Evolutionary conservation across 64 coral and sea anemone genomes (phyloP).

Genomic region (Montipora cactus): DNA sequence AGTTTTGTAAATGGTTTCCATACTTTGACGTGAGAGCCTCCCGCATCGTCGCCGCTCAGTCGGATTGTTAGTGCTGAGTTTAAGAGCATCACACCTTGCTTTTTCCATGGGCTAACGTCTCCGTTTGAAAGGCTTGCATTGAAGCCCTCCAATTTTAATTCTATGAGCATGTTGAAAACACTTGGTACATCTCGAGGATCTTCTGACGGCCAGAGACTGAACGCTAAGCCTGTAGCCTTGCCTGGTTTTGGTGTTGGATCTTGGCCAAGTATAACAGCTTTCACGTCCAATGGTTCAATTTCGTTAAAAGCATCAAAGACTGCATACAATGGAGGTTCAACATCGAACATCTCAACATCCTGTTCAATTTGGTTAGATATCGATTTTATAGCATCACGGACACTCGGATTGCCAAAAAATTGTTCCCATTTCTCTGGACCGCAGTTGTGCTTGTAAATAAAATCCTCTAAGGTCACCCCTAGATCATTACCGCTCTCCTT

Average conservation of each 20-base stretch:
- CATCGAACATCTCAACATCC: not conserved
- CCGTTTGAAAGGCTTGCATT: not conserved
- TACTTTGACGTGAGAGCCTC: not conserved
- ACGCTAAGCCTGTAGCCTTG: conserved; percentile 38
- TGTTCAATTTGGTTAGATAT: not conserved
- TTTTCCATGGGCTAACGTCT: not conserved
- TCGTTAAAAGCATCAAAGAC: not conserved
- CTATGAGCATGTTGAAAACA: conserved; percentile 43
- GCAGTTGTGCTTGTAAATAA: not conserved
- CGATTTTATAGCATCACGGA: not conserved
- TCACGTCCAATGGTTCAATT: not conserved
- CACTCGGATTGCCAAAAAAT: not conserved
- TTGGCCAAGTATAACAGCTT: conserved; percentile 35
- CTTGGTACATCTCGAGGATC: conserved; percentile 12
- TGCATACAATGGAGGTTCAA: not conserved
- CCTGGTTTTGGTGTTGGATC: conserved; percentile 45
- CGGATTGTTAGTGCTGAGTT: conserved; percentile 35
- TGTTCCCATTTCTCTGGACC: not conserved
- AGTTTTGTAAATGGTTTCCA: not conserved
- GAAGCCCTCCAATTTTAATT: not conserved
- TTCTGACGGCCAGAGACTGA: not conserved
- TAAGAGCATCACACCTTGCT: not conserved
- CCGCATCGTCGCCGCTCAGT: not conserved
- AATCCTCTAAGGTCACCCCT: not conserved
- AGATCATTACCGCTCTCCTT: not conserved